phyloP scores from a whole-genome alignment of 2,113 vertebrate genomes.

The Oreochromis tanganicae region DNA sequence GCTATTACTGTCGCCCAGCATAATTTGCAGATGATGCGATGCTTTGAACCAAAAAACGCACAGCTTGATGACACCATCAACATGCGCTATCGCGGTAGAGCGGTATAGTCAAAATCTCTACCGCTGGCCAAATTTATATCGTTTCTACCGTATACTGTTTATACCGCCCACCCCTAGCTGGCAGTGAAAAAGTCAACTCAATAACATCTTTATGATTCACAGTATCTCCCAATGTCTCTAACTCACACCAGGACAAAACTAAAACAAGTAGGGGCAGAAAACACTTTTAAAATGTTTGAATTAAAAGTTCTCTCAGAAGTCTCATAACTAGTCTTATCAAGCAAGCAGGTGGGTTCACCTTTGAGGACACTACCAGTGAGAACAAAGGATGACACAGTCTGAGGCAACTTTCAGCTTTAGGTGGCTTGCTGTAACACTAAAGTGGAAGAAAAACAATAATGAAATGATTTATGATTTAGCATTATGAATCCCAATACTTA shows the following conservation, averaged over 20 bases:
- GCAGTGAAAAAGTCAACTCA: background rate
- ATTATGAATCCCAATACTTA: background rate
- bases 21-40: too few species aligned
- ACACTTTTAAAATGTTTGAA: background rate
- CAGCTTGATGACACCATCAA: too few species aligned
- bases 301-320: too few species aligned
- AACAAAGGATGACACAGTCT: background rate
- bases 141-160: too few species aligned
- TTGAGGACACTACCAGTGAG: background rate
- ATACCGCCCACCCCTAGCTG: too few species aligned
- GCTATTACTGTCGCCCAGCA: too few species aligned
- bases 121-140: too few species aligned
- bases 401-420: background rate
- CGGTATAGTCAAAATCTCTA: too few species aligned
- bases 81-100: too few species aligned
- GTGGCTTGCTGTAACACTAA: background rate
- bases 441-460: background rate
- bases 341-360: background rate
- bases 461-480: too few species aligned
- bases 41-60: too few species aligned
- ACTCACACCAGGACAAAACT: background rate
- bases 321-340: too few species aligned
- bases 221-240: background rate
- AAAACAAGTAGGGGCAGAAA: background rate
- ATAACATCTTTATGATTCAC: background rate